Conservation (phyloP, 2,113 vertebrate species). For the Progne subis region DNA sequence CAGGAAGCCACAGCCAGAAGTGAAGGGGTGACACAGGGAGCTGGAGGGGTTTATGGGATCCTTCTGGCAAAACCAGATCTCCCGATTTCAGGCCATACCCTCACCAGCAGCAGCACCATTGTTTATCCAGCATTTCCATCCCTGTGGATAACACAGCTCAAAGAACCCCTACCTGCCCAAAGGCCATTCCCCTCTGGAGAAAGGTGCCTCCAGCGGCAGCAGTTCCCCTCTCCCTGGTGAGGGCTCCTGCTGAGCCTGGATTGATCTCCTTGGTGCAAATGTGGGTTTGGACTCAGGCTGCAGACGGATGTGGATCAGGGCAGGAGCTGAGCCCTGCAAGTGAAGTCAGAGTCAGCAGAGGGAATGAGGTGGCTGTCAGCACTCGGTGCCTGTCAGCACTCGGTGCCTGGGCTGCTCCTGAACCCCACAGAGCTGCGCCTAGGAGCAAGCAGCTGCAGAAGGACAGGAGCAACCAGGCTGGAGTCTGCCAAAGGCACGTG, state of each 20-base stretch:
- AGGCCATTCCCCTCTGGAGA: not conserved
- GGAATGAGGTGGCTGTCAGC: not conserved
- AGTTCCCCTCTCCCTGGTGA: not conserved
- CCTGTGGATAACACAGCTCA: not conserved
- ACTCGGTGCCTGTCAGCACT: not conserved
- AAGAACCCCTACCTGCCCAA: not conserved
- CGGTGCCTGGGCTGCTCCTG: not conserved
- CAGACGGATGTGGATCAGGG: not conserved
- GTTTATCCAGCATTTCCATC: not conserved
- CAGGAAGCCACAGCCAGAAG: not conserved
- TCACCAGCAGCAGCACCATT: not conserved
- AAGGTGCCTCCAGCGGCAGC: not conserved
- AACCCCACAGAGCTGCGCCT: accelerated
- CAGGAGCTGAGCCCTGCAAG: not conserved
- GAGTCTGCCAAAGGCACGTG: not conserved
- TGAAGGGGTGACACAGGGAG: not conserved
- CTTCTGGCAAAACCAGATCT: not conserved
- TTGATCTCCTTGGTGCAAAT: not conserved
- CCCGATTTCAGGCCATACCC: not conserved
- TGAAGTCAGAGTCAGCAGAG: not conserved
- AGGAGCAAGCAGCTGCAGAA: not conserved
- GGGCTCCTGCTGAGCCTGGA: not conserved
- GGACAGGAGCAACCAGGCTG: not conserved
- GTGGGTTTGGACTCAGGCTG: not conserved
- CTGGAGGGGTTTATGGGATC: not conserved